phyloP scores from a whole-genome alignment of 2,888 invertebrate genomes.

The Eupithecia subfuscata region DNA sequence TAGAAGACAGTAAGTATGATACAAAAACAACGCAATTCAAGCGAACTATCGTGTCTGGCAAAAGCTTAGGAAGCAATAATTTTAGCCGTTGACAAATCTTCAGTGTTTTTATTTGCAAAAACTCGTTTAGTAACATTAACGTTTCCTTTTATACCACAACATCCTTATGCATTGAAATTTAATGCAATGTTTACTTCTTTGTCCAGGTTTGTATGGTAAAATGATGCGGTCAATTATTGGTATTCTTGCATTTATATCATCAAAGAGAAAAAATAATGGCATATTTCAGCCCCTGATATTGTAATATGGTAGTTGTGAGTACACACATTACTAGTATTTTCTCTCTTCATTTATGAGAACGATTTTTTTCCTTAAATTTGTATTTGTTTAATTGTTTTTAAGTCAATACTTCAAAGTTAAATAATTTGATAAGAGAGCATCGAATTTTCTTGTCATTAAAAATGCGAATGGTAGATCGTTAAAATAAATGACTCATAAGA shows the following conservation, averaged over 20 bases:
- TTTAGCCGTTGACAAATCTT: slow-evolving; percentile 35
- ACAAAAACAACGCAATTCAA: not conserved
- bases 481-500: not conserved
- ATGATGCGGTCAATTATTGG: slow-evolving; percentile 52
- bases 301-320: no score
- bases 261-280: not conserved
- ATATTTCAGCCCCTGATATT: not conserved
- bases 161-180: slow-evolving; percentile 44
- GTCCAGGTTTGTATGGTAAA: slow-evolving; percentile 49
- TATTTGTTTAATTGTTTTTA: not conserved
- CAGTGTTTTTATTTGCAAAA: slow-evolving; percentile 39
- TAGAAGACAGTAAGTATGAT: not conserved
- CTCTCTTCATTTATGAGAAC: no score
- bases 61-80: slow-evolving; percentile 35
- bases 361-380: not conserved
- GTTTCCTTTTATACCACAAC: slow-evolving; percentile 35
- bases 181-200: slow-evolving; percentile 41
- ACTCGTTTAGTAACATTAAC: slow-evolving; percentile 39
- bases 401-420: not conserved
- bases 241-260: not conserved
- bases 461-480: not conserved
- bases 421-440: not conserved
- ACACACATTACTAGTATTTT: no score
- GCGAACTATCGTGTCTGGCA: slow-evolving; percentile 15
- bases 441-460: not conserved